These are phyloP conservation scores for Lordiphosa andalusiaca DNA, from an alignment of 2,888 invertebrate species.

Conservation along the genomic window DNA sequence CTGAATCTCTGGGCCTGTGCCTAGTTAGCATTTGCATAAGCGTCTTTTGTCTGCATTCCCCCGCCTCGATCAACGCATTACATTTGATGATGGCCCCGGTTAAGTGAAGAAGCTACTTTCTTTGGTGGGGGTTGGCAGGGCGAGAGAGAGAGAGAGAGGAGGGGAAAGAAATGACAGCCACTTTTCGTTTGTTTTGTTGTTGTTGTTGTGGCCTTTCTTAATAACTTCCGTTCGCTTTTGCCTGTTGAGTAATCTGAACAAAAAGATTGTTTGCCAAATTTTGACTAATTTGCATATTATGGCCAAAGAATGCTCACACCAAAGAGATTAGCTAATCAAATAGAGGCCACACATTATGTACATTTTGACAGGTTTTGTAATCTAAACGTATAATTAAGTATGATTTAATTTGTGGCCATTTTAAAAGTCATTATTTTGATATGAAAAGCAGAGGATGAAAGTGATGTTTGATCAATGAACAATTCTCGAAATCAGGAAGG, in stretches of 20 bases:
- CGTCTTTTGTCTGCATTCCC: slow-evolving; percentile 52
- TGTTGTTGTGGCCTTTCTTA: slow-evolving; percentile 45
- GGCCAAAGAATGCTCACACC: slow-evolving; percentile 23
- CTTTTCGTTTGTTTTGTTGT: slow-evolving; percentile 19
- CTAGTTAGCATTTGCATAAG: slow-evolving; percentile 61
- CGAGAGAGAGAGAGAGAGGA: neutral
- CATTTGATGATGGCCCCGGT: slow-evolving; percentile 39
- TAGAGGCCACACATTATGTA: neutral
- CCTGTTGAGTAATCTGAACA: slow-evolving; percentile 54
- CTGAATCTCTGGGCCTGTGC: slow-evolving; percentile 27
- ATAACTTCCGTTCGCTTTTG: slow-evolving; percentile 63
- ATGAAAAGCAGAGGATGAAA: no score
- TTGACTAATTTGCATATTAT: slow-evolving; percentile 34
- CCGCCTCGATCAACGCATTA: slow-evolving; percentile 25
- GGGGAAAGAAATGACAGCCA: slow-evolving; percentile 7
- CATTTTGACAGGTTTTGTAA: no score
- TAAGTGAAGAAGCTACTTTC: slow-evolving; percentile 48
- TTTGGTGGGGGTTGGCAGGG: slow-evolving; percentile 20
- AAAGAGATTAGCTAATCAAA: slow-evolving; percentile 16
- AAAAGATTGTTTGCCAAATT: slow-evolving; percentile 51
- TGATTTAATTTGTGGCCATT: no score
- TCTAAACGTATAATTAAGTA: no score
- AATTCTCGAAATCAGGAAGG: no score
- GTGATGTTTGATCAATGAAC: no score
- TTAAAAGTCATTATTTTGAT: no score